Percentiles rank a stretch among this genome's conserved stretches.
Conservation (phyloP, 2,888 invertebrate genomes). For the Sesamia inferens region DNA sequence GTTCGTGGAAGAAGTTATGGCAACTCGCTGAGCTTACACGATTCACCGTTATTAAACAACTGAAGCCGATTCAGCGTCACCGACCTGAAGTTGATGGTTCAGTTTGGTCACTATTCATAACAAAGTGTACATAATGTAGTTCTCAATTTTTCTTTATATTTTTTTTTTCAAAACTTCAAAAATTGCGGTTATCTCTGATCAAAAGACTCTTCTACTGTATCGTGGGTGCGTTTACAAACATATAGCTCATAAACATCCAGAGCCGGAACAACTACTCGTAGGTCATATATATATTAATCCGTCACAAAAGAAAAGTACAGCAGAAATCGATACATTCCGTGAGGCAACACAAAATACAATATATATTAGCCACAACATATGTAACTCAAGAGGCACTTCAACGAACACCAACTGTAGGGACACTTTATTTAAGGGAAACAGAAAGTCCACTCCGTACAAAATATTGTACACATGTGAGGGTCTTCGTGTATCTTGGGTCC, state of each 20-base stretch:
- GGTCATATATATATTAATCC: slow-evolving; percentile 9
- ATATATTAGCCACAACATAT: slow-evolving; percentile 41
- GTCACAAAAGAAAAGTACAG: slow-evolving; percentile 11
- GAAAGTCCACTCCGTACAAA: slow-evolving; percentile 14
- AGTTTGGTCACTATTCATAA: background rate
- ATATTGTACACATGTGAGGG: background rate
- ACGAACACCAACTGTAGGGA: slow-evolving; percentile 2
- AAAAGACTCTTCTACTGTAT: background rate
- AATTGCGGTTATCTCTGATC: background rate
- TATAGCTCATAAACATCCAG: no score
- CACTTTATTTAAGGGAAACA: background rate
- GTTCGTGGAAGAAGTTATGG: slow-evolving; percentile 1
- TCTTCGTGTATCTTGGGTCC: background rate
- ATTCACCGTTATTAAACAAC: no score
- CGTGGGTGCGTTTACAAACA: no score
- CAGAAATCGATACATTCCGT: slow-evolving; percentile 7
- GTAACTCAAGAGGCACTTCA: slow-evolving; percentile 21
- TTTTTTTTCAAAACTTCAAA: background rate
- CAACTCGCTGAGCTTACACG: background rate
- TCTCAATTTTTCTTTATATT: background rate
- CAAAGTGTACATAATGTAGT: background rate
- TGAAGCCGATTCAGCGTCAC: background rate
- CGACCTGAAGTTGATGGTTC: background rate
- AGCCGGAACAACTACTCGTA: no score
- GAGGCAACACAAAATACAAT: slow-evolving; percentile 39